phyloP scores from a whole-genome alignment of 1,140 invertebrate species.

The Megathymus violae region DNA sequence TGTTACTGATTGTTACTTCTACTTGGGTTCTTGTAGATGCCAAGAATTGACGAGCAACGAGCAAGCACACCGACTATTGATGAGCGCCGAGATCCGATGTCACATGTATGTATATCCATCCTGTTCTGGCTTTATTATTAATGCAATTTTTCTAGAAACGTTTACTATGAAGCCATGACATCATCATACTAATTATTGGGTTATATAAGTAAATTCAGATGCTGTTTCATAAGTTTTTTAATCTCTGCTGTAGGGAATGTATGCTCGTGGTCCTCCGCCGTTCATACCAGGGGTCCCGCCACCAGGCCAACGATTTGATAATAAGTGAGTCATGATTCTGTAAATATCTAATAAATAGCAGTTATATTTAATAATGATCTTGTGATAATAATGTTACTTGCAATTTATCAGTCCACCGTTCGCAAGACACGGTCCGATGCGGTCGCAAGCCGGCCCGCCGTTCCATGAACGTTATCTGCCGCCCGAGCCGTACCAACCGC shows the following conservation, averaged over 20 bases:
- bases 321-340: constrained; percentile 38
- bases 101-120: constrained; percentile 53
- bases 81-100: constrained; percentile 78
- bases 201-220: no score
- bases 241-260: constrained; percentile 49
- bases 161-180: no score
- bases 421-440: constrained; percentile 32
- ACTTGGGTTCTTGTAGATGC: constrained; percentile 44
- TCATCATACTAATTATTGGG: no score
- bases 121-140: neutral
- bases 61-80: constrained; percentile 89
- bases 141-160: no score
- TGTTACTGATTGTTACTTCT: neutral
- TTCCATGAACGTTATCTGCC: constrained; percentile 57
- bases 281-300: constrained; percentile 51
- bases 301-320: constrained; percentile 42
- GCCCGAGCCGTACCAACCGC: constrained; percentile 71
- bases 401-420: constrained; percentile 50
- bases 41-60: constrained; percentile 84
- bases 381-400: constrained; percentile 14
- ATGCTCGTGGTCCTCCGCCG: constrained; percentile 57
- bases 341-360: no score
- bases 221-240: no score
- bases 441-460: constrained; percentile 35
- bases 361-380: neutral